phyloP scores from a whole-genome alignment of 2,888 invertebrate genomes.

The Calliopum simillimum region DNA sequence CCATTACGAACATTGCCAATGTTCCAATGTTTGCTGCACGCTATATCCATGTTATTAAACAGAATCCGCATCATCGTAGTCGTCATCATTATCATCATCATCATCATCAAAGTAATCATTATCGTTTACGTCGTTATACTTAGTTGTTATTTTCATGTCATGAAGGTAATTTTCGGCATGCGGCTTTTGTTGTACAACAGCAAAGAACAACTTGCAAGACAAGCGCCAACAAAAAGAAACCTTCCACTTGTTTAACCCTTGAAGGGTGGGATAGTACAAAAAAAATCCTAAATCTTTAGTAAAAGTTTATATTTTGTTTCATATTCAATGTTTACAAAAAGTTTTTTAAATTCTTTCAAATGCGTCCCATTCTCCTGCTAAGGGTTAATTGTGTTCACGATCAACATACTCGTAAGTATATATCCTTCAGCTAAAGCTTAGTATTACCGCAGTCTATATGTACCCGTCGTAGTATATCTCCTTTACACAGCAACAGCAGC shows the following conservation, averaged over 20 bases:
- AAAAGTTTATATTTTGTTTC: too few relatives aligned
- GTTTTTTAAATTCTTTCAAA: too few relatives aligned
- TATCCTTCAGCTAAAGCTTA: slow-evolving; percentile 31
- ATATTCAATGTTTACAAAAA: too few relatives aligned
- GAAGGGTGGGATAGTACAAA: too few relatives aligned
- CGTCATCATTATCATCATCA: neutral
- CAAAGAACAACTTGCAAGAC: slow-evolving; percentile 1
- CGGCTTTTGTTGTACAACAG: slow-evolving; percentile 16
- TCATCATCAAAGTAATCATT: neutral
- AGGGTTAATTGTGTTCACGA: too few relatives aligned
- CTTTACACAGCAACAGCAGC: slow-evolving; percentile 28
- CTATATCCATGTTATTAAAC: too few relatives aligned
- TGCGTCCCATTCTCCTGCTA: too few relatives aligned
- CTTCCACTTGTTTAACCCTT: too few relatives aligned
- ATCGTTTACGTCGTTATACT: slow-evolving; percentile 15
- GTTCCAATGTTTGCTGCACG: too few relatives aligned
- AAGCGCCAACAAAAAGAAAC: slow-evolving; percentile 17
- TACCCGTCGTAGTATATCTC: too few relatives aligned
- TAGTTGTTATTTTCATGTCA: slow-evolving; percentile 44
- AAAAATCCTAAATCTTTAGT: too few relatives aligned
- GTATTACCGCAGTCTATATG: slow-evolving; percentile 31
- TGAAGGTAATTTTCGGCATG: slow-evolving; percentile 42
- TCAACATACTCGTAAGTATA: neutral
- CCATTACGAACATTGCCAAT: too few relatives aligned
- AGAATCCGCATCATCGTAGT: neutral